Base-by-base conservation (phyloP, 2,797 vertebrate species). In the Pantherophis vulpinus region DNA sequence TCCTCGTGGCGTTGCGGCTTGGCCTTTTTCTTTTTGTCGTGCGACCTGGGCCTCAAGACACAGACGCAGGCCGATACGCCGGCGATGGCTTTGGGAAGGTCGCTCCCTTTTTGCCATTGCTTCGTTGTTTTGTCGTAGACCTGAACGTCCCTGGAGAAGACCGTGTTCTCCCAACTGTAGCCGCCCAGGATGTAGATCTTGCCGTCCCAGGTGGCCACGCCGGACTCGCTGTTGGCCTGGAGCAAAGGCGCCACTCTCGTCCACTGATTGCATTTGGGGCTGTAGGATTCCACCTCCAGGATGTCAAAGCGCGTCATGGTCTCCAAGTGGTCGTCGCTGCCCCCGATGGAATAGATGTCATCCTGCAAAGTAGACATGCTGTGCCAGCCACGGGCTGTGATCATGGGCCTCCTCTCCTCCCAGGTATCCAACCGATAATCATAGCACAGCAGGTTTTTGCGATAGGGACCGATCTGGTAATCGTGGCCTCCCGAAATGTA, bases 401-500 rank as follows among this genome's bases (percentile, higher is more conserved):
- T 97, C 99, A 99, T 99, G 3, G 98, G 97, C 95, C 97, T 98
- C 55, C 98, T 97, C 94, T 99, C 98, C 86, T 97, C 97, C 99
- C 99, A 99, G 3, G 96, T 96, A 0, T 98, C 98, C 0, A 94
- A 96, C 5, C 97, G 97, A 13, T 98, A 97, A 51, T 99, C 98
- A 0, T 99, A 99, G 95, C 99, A 99, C 92, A 99, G 98, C 96
- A 99, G 96, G 89, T 99, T 99, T 88, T 98, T 97, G 83, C 99
- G 98, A 93, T 99, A 99, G 0, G 99, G 99, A 2, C 99, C 99
- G 0, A 99, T 99, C 96, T 99, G 99, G 95, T 98, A 99, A 95
- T 99, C 98, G 0, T 99, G 99, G 90, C 99, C 99, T 0, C 99
- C 99, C 0, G 99, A 99, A 95, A 99, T 99, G 97, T 99, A 99